Base-by-base conservation (phyloP, 2,888 invertebrate genomes). In the Xanthorhoe spadicearia region DNA sequence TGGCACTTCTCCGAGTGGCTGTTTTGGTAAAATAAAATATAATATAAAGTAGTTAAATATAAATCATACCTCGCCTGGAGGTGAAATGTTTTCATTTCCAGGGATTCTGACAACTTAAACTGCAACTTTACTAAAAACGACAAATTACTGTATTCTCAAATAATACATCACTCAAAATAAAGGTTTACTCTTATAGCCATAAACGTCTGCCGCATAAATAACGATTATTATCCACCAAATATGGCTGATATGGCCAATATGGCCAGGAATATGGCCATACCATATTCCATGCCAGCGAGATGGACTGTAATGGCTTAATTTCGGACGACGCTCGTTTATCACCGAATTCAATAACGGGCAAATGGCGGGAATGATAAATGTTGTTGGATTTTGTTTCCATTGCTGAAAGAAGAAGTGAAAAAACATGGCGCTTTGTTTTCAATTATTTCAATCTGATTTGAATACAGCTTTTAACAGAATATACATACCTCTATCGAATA, bases 261-360 rank as follows among this genome's bases (percentile, higher is more conserved):
- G 60, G 46, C 59, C 58, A 61, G 43, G 68, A 75, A 77, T 73
- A 78, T 73, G 77, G 77, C 55, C 61, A 58, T 70, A 69, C 73
- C 66, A 74, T 72, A 76, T 80, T 81, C 80, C 81, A 79, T 80
- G 60, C 71, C 78, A 81, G 82, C 82, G 78, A 80, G 79, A 83
- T 83, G 74, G 69, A 71, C 73, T 72, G 79, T 80, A 83, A 87
- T 89, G 87, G 84, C 86, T 87, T 85, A 83, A 87, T 86, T 80
- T 77, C 69, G 73, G 68, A 74, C 69, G 64, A 68, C 66, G 62
- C 57, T 50, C 79, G 82, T 83, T 78, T 77, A 77, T 86, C 82
- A 70, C 56, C 50, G 74, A 71, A 83, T 85, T 86, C 79, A 86
- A 82, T 88, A 83, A 82, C 76, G 75, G 74, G 72, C 78, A 59